Conservation (phyloP, 92 coral and sea anemone species). For the Pocillopora meandrina region DNA sequence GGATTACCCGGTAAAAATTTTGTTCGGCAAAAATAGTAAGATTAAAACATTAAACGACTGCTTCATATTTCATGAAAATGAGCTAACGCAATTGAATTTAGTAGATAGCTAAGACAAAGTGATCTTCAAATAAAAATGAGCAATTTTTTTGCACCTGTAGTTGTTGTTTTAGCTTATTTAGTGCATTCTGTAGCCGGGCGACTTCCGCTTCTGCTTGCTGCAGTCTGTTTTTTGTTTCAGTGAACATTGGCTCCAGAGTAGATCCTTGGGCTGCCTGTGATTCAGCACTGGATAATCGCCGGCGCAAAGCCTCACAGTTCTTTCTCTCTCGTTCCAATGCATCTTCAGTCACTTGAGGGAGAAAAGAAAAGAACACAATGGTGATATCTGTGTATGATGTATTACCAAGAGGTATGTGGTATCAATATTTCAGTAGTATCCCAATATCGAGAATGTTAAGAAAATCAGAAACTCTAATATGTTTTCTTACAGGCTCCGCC, state of each 20-base stretch:
- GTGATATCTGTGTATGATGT: not conserved
- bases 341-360: conserved; percentile 44
- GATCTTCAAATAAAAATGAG: too few species aligned
- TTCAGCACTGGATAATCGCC: conserved; percentile 69
- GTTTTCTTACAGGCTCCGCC: too few species aligned
- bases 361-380: not conserved
- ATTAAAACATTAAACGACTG: too few species aligned
- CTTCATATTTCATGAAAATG: too few species aligned
- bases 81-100: too few species aligned
- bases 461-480: too few species aligned
- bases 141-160: conserved; percentile 62
- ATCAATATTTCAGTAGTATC: too few species aligned
- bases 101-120: too few species aligned
- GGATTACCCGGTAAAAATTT: too few species aligned
- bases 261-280: conserved; percentile 72
- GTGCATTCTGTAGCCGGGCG: conserved; percentile 70
- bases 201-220: conserved; percentile 77
- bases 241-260: conserved; percentile 61
- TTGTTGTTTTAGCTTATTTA: conserved; percentile 81
- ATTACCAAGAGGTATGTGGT: not conserved
- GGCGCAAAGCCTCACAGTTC: conserved; percentile 60
- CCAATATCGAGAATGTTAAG: too few species aligned
- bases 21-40: too few species aligned
- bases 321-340: conserved; percentile 78
- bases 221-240: conserved; percentile 82